phyloP scores from a whole-genome alignment of 2,888 invertebrate genomes.

The Orchesella flavescens region DNA sequence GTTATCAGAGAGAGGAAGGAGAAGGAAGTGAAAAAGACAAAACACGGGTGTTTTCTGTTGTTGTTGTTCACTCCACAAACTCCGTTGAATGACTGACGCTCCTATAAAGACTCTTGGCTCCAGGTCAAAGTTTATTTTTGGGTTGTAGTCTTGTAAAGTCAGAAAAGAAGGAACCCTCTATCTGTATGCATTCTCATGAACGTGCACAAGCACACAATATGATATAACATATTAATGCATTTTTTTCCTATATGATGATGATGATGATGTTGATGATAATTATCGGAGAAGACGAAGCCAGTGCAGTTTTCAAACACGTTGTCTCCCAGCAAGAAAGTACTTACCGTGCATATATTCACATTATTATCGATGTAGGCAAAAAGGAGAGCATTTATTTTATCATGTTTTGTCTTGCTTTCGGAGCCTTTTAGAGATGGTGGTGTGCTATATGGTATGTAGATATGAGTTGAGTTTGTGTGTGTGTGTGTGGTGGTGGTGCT shows the following conservation, averaged over 20 bases:
- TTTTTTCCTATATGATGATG: no score
- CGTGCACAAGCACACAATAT: background rate
- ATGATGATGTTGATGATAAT: no score
- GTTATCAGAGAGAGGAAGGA: constrained; percentile 19
- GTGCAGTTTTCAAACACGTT: no score
- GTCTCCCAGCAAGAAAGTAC: no score
- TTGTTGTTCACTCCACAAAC: constrained; percentile 69
- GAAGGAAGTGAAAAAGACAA: constrained; percentile 52
- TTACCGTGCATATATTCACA: no score
- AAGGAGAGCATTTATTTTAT: no score
- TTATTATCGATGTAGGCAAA: no score
- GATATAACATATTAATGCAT: no score
- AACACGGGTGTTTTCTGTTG: constrained; percentile 39
- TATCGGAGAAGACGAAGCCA: no score
- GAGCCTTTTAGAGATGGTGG: no score
- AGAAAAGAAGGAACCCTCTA: constrained; percentile 43
- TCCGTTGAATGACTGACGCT: constrained; percentile 70
- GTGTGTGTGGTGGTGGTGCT: constrained; percentile 13
- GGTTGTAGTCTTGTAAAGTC: constrained; percentile 52
- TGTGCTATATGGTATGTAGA: no score
- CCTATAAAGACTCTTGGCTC: constrained; percentile 71
- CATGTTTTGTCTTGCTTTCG: no score
- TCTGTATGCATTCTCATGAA: background rate
- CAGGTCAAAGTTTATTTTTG: constrained; percentile 72
- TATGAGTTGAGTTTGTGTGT: background rate